phyloP scores from a whole-genome alignment of 2,888 invertebrate genomes.

The Campoplex nolae region DNA sequence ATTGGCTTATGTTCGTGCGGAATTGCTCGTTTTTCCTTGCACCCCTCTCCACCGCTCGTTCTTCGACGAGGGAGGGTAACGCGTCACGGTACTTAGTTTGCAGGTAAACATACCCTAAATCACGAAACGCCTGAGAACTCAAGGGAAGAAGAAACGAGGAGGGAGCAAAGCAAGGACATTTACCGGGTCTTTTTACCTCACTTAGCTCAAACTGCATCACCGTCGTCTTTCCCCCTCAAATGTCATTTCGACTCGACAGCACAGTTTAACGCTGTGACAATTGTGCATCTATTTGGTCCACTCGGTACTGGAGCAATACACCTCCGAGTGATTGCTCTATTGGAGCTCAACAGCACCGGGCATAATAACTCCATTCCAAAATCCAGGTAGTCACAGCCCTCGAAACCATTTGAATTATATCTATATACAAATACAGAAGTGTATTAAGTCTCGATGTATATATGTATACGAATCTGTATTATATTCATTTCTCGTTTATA shows the following conservation, averaged over 20 bases:
- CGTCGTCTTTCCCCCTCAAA: constrained; percentile 11
- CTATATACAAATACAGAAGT: constrained; percentile 53
- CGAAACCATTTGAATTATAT: constrained; percentile 24
- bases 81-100: constrained; percentile 78
- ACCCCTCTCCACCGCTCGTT: constrained; percentile 38
- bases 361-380: constrained; percentile 37
- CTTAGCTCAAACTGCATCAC: constrained; percentile 72
- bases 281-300: constrained; percentile 69
- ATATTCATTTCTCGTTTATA: neutral
- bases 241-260: constrained; percentile 28
- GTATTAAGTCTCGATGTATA: constrained; percentile 14
- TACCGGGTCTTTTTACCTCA: constrained; percentile 66
- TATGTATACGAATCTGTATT: neutral
- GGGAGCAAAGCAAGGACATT: constrained; percentile 50
- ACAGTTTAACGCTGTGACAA: constrained; percentile 53
- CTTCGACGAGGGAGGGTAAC: constrained; percentile 67
- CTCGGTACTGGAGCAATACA: constrained; percentile 49
- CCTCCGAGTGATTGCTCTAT: constrained; percentile 52
- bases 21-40: constrained; percentile 71
- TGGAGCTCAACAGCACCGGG: constrained; percentile 55
- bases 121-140: constrained; percentile 60
- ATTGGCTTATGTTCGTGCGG: constrained; percentile 72
- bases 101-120: constrained; percentile 81
- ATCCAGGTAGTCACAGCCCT: constrained; percentile 47
- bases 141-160: constrained; percentile 15